These are phyloP conservation scores for Apis dorsata DNA, from an alignment of 1,140 invertebrate genomes.

Conservation along the genomic window DNA sequence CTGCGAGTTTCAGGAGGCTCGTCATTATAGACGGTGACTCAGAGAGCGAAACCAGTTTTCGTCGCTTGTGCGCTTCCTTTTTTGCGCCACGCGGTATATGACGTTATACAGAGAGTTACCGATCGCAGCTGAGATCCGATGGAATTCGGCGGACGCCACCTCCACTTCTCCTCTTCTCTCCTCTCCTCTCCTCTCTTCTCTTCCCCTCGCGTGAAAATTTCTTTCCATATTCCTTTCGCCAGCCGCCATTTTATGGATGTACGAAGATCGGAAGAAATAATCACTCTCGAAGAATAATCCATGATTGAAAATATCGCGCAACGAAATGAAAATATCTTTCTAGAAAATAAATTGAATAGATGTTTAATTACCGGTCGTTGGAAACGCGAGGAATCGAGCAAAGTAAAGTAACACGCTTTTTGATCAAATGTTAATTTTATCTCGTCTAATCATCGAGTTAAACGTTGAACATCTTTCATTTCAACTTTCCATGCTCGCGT, in stretches of 20 bases:
- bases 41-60: slow-evolving; percentile 76
- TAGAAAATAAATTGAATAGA: not conserved
- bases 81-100: slow-evolving; percentile 61
- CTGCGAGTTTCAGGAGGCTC: slow-evolving; percentile 64
- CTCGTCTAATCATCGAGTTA: not conserved
- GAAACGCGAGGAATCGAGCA: too few relatives aligned
- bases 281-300: not conserved
- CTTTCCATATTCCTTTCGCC: too few relatives aligned
- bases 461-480: not conserved
- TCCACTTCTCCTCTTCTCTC: not conserved
- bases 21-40: slow-evolving; percentile 78
- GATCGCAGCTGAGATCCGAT: slow-evolving; percentile 33
- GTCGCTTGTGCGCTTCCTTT: slow-evolving; percentile 57
- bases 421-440: slow-evolving; percentile 4
- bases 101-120: slow-evolving; percentile 55
- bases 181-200: not conserved
- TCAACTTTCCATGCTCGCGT: not conserved
- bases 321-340: not conserved
- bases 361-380: not conserved
- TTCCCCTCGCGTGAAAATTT: slow-evolving; percentile 12
- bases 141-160: slow-evolving; percentile 31
- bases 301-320: too few relatives aligned
- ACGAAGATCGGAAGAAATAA: too few relatives aligned
- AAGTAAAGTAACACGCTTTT: not conserved
- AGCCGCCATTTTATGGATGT: not conserved